Evolutionary conservation across 1,140 invertebrate genomes (phyloP).

Genomic region (Drosophila ananassae): DNA sequence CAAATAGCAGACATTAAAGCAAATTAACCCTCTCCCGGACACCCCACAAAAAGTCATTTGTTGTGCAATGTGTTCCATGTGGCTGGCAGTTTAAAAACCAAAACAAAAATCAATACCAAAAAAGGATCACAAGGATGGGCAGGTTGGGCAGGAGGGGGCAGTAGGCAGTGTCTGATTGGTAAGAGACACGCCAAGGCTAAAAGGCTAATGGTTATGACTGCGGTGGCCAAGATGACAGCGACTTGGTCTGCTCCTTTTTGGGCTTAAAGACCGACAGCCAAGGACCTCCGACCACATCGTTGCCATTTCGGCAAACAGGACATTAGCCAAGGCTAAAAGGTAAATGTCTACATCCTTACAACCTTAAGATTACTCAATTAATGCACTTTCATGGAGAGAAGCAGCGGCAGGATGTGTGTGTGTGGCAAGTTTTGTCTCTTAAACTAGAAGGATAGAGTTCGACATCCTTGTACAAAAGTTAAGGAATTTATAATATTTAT

Average conservation of each 20-base stretch:
- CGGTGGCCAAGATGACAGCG: constrained; percentile 77
- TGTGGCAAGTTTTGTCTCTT: neutral
- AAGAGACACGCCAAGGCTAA: constrained; percentile 76
- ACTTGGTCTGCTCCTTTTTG: neutral
- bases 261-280: constrained; percentile 52
- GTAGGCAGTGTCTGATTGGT: constrained; percentile 68
- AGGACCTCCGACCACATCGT: constrained; percentile 12
- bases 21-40: constrained; percentile 79
- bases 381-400: constrained; percentile 61
- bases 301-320: constrained; percentile 15
- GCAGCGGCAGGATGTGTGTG: neutral
- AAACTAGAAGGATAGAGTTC: neutral
- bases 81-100: constrained; percentile 80
- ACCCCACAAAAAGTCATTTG: constrained; percentile 74
- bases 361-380: constrained; percentile 78
- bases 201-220: constrained; percentile 81
- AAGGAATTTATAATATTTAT: neutral
- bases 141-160: neutral
- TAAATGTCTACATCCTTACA: constrained; percentile 60
- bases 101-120: constrained; percentile 76
- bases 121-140: constrained; percentile 20
- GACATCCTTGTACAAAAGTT: neutral
- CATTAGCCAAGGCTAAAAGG: constrained; percentile 51
- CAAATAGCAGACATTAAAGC: constrained; percentile 68
- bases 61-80: constrained; percentile 82